Percentiles rank a stretch among this genome's conserved stretches.
Evolutionary conservation across 1,140 invertebrate genomes (phyloP).

Genomic region (Meloidogyne floridensis): DNA sequence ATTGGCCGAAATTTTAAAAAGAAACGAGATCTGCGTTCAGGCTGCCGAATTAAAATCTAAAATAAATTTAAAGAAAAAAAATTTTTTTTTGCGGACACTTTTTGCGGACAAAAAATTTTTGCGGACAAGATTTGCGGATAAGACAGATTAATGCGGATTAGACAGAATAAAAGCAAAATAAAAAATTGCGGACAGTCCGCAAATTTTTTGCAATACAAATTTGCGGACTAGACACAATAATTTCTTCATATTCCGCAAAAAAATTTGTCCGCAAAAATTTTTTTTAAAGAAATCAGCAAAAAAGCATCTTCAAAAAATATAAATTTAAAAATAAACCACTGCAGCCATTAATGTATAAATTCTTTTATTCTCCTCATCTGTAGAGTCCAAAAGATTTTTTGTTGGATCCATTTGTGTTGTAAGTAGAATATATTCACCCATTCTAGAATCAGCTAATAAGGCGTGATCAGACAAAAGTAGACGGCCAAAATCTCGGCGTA

Average conservation of each 20-base stretch:
- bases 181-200: too few species aligned
- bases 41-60: constrained; percentile 26
- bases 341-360: constrained; percentile 13
- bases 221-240: too few species aligned
- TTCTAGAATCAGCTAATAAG: constrained; percentile 25
- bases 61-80: not conserved
- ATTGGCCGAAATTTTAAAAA: constrained; percentile 29
- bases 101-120: too few species aligned
- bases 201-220: too few species aligned
- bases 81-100: not conserved
- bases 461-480: constrained; percentile 18
- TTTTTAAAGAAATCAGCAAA: too few species aligned
- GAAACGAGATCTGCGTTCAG: constrained; percentile 19
- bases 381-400: not conserved
- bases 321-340: not conserved
- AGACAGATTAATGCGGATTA: too few species aligned
- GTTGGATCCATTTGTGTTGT: constrained; percentile 8
- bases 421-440: constrained; percentile 30
- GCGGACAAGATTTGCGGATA: too few species aligned
- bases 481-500: constrained; percentile 31
- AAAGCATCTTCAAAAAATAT: too few species aligned
- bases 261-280: too few species aligned
- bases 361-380: not conserved
- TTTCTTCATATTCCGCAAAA: too few species aligned
- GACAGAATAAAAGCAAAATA: too few species aligned